These are phyloP conservation scores for Ivindomyrus marchei DNA, from an alignment of 2,113 vertebrate genomes.

Conservation along the genomic window DNA sequence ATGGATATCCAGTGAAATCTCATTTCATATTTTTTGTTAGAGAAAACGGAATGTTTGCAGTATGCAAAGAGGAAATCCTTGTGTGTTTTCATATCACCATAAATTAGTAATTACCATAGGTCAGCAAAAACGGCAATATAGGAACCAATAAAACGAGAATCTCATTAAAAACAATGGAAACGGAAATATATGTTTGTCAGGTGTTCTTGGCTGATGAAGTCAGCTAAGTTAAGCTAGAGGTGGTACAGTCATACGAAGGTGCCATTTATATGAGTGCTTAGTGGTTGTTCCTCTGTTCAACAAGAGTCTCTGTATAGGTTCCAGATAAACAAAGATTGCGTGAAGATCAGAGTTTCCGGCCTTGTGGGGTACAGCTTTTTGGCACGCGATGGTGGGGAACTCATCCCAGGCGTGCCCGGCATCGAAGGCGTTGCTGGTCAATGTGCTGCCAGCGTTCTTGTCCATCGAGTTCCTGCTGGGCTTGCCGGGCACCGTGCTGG, in stretches of 20 bases:
- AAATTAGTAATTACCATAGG: neutral
- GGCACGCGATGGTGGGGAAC: neutral
- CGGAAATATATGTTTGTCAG: neutral
- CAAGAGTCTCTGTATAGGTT: neutral
- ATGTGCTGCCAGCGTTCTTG: conserved; percentile 50
- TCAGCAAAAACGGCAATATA: neutral
- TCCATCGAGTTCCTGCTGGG: conserved; percentile 56
- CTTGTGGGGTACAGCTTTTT: neutral
- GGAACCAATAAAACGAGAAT: neutral
- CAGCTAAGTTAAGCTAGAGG: neutral
- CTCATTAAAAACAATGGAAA: neutral
- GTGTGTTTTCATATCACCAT: neutral
- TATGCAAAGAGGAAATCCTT: neutral
- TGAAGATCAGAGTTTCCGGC: neutral
- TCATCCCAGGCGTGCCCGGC: neutral
- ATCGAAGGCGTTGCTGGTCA: conserved; percentile 31
- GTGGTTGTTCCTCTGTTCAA: neutral
- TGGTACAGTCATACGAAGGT: neutral
- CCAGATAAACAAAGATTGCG: neutral
- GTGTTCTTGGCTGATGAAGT: neutral
- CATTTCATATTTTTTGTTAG: neutral
- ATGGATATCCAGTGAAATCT: neutral
- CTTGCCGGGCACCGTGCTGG: conserved; percentile 51
- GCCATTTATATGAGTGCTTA: neutral
- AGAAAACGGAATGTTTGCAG: neutral